Base-by-base conservation (phyloP, 2,113 vertebrate species). In the Myiozetetes cayanensis region DNA sequence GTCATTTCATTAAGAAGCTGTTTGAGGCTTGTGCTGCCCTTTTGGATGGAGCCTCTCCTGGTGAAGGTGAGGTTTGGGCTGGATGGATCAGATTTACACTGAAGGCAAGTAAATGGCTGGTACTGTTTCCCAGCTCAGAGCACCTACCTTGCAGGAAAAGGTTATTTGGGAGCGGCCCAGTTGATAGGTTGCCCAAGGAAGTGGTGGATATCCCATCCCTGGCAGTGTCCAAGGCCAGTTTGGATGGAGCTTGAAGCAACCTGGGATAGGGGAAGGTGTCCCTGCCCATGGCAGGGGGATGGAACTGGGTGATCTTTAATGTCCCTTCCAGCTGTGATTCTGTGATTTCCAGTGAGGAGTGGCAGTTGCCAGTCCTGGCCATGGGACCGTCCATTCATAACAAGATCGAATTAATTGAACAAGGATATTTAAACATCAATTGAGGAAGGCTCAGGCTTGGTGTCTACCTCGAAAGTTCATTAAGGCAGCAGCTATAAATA, bases 401-500 rank as follows among this genome's bases (percentile, higher is more conserved):
- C 50, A 77, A 68, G 56, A 71, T 74, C 0, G 6, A 90, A 74
- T 82, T 58, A 84, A 88, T 92, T 84, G n/a, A 70, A 4, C 14
- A 14, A 30, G 46, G 59, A 49, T 95, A 49, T 89, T 94, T 76
- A 85, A 85, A 50, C 49, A 58, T 61, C 13, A n/a, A 0, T 91
- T 89, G 49, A 75, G 81, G 73, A 84, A 44, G 10, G 37, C 66
- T 91, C 61, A 78, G 39, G n/a, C 61, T 91, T 70, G 55, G 44
- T 77, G 75, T 79, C 87, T 95, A 1, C 62, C 59, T 81, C 56
- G 33, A 5, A 89, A 79, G 81, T 91, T 93, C 87, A 25, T 91
- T 93, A 90, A 91, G 55, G 43, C 28, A 25, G 28, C 24, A n/a
- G 47, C 90, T 92, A 46, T 89, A 94, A 95, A 95, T 85, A 92